Conservation (phyloP, 2,888 invertebrate species). For the Sceliomorpha sp. region DNA sequence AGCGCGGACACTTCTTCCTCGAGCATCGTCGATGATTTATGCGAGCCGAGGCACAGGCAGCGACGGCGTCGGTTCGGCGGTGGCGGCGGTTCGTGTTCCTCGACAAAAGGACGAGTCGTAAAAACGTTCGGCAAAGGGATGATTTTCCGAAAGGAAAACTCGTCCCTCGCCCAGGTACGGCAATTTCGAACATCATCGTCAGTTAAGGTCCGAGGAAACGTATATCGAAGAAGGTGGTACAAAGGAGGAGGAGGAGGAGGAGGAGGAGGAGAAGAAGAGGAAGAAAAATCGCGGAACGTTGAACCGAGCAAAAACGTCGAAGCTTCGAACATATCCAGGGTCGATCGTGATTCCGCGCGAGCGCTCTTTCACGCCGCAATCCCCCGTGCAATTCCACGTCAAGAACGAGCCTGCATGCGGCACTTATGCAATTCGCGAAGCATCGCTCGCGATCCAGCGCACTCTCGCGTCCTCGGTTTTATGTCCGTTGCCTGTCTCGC, state of each 20-base stretch:
- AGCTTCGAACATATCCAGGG: slow-evolving; percentile 14
- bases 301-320: slow-evolving; percentile 35
- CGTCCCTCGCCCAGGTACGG: no score
- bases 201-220: slow-evolving; percentile 9
- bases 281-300: slow-evolving; percentile 30
- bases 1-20: no score
- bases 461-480: slow-evolving; percentile 25
- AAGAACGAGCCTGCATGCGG: slow-evolving; percentile 32
- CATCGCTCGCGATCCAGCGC: slow-evolving; percentile 22
- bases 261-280: slow-evolving; percentile 10
- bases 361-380: slow-evolving; percentile 6
- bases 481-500: slow-evolving; percentile 23
- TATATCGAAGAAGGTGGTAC: background rate
- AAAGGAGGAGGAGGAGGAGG: background rate
- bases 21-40: no score
- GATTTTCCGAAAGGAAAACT: no score
- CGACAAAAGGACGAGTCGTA: no score
- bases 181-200: slow-evolving; percentile 22
- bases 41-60: no score
- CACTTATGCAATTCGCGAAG: slow-evolving; percentile 51
- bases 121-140: no score
- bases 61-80: no score
- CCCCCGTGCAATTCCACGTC: slow-evolving; percentile 32
- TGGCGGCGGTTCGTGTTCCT: no score
- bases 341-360: slow-evolving; percentile 24